Evolutionary conservation across 2,113 vertebrate genomes (phyloP).

Genomic region (Aspiorhynchus laticeps): DNA sequence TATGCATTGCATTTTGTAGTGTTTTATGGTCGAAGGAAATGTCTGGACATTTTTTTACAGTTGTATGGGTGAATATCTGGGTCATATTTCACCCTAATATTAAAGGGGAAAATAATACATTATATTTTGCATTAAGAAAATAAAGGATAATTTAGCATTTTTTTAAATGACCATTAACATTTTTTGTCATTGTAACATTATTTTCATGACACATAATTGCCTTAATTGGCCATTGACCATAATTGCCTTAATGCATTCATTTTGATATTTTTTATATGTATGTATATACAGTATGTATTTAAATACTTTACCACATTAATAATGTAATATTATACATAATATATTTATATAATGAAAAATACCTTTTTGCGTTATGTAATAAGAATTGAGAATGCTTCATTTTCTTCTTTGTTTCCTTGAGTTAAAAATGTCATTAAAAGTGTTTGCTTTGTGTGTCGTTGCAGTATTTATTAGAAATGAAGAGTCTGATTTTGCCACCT

Average conservation of each 20-base stretch:
- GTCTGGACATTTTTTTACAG: too few species aligned
- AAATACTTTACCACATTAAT: neutral
- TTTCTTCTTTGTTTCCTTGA: slow-evolving; percentile 39
- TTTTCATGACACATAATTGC: too few species aligned
- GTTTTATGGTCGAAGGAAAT: too few species aligned
- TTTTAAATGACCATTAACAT: neutral
- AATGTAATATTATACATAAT: neutral
- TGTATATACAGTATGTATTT: neutral
- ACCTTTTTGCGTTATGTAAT: neutral
- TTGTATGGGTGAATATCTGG: neutral
- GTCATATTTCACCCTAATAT: neutral
- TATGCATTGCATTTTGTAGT: too few species aligned
- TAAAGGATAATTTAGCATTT: neutral
- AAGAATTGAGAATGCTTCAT: neutral
- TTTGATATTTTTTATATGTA: neutral
- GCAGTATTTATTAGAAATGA: slow-evolving; percentile 99
- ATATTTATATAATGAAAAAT: neutral
- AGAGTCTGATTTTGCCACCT: slow-evolving; percentile 97
- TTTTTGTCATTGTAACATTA: neutral
- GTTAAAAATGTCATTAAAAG: neutral
- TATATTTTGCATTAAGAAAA: neutral
- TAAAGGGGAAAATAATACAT: neutral
- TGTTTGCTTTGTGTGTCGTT: slow-evolving; percentile 45
- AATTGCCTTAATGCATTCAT: neutral
- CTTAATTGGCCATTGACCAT: too few species aligned